These are phyloP conservation scores for Melanchra persicariae DNA, from an alignment of 2,888 invertebrate genomes.

Conservation along the genomic window DNA sequence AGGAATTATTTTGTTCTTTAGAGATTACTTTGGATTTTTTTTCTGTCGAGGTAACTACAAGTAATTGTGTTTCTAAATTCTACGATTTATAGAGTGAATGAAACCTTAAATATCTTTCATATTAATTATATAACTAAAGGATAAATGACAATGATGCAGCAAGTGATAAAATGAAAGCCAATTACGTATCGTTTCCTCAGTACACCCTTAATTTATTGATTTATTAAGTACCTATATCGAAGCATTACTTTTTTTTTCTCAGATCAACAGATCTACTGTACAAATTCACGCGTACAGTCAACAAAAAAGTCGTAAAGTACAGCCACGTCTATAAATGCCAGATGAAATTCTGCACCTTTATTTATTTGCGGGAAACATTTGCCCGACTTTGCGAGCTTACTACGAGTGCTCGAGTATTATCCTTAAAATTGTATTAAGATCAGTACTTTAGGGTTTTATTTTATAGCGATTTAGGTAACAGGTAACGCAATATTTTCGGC, in stretches of 20 bases:
- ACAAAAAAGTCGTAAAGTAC: slow-evolving; percentile 66
- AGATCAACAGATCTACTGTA: slow-evolving; percentile 19
- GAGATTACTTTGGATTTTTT: too few species aligned
- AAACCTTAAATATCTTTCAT: too few species aligned
- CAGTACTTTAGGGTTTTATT: slow-evolving; percentile 52
- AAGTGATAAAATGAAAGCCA: too few species aligned
- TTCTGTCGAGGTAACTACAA: too few species aligned
- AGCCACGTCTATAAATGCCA: slow-evolving; percentile 66
- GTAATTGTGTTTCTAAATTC: too few species aligned
- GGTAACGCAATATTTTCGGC: slow-evolving; percentile 14
- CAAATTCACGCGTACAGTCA: slow-evolving; percentile 50
- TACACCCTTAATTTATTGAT: too few species aligned
- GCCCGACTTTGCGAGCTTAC: slow-evolving; percentile 59
- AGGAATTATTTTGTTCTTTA: too few species aligned
- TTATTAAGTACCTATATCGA: too few species aligned
- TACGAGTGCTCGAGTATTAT: slow-evolving; percentile 60
- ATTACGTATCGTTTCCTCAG: too few species aligned
- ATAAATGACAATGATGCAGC: too few species aligned
- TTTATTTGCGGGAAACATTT: slow-evolving; percentile 67
- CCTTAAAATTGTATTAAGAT: slow-evolving; percentile 66
- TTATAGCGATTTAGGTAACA: slow-evolving; percentile 48
- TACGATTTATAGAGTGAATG: too few species aligned
- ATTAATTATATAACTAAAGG: too few species aligned
- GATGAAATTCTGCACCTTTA: slow-evolving; percentile 69
- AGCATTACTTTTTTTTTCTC: neutral